A percentile compares a stretch with the other conserved stretches of the same genome.
Conservation (phyloP, 2,888 invertebrate species). For the Drosophila borealis region DNA sequence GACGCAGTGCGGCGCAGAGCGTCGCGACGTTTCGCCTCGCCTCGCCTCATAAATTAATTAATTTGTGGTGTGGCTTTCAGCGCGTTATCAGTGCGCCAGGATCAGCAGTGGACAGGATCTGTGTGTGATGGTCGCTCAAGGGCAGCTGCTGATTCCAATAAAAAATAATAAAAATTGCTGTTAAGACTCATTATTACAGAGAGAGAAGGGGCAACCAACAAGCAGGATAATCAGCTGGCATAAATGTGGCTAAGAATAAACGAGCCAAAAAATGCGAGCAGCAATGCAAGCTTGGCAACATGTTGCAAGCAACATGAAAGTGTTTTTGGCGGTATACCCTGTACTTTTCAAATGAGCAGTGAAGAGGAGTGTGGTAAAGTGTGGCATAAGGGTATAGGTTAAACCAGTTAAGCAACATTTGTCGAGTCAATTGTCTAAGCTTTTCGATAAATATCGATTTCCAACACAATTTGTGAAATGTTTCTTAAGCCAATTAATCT, state of each 20-base stretch:
- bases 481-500: too few species aligned
- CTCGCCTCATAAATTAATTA: constrained; percentile 82
- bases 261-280: constrained; percentile 40
- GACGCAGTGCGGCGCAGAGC: constrained; percentile 48
- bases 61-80: constrained; percentile 82
- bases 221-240: constrained; percentile 65
- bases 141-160: constrained; percentile 75
- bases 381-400: too few species aligned
- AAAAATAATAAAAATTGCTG: constrained; percentile 73
- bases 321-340: constrained; percentile 18
- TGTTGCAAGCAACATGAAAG: constrained; percentile 51
- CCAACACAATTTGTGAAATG: too few species aligned
- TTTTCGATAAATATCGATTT: neutral
- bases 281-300: constrained; percentile 48
- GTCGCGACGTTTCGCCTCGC: constrained; percentile 5
- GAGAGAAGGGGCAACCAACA: constrained; percentile 18
- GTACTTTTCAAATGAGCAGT: neutral
- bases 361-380: too few species aligned
- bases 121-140: constrained; percentile 46
- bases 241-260: constrained; percentile 34
- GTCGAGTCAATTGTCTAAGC: too few species aligned
- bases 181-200: constrained; percentile 80
- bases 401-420: too few species aligned
- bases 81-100: constrained; percentile 68
- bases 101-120: constrained; percentile 56